Evolutionary conservation across 2,113 vertebrate genomes (phyloP), one percentile per base, ranked within the genome.

Genomic region (Indicator maculatus): DNA sequence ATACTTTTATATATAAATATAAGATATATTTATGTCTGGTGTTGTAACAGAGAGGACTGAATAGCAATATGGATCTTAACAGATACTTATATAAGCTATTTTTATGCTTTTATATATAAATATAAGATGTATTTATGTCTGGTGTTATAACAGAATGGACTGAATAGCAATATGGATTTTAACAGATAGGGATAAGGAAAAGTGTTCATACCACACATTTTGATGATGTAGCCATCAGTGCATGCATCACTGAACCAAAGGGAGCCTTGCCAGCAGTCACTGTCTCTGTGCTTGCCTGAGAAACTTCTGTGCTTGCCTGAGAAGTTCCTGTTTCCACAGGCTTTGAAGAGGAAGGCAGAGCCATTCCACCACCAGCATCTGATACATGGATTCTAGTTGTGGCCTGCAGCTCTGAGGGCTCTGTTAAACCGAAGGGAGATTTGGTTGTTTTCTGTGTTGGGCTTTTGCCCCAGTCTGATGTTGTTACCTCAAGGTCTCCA

Each of bases 171-270:
- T 19, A 73, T 11, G 19, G 44, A 61, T 58, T 80, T 71, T 56
- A 79, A 88, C 31, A 81, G 11, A 14, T 2, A 47, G 15, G 7
- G 10, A 12, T 27, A 93, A 79, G 31, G 38, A 88, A 92, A 92
- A 90, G 8, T 86, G 61, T 39, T 84, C 96, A 72, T 95, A 98
- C 97, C 96, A 89, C 78, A 79, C 97, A 98, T 65, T 96, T 78
- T 7, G 96, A 75, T 58, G 96, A 41, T 31, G 96, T 41, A 58
- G 96, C 73, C 28, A 84, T 77, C 94, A 95, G 31, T 5, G 94
- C 92, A 38, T 90, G 73, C 28, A 83, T 80, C 94, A 95, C n/a
- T 5, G 94, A 93, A 45, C 93, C 96, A 93, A 91, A 96, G 44
- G 95, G 96, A 89, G 91, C 39, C 56, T 95, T 84, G 65, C 95